These are phyloP conservation scores for Tragelaphus buxtoni DNA, from an alignment of 2,113 vertebrate species.

Conservation along the genomic window DNA sequence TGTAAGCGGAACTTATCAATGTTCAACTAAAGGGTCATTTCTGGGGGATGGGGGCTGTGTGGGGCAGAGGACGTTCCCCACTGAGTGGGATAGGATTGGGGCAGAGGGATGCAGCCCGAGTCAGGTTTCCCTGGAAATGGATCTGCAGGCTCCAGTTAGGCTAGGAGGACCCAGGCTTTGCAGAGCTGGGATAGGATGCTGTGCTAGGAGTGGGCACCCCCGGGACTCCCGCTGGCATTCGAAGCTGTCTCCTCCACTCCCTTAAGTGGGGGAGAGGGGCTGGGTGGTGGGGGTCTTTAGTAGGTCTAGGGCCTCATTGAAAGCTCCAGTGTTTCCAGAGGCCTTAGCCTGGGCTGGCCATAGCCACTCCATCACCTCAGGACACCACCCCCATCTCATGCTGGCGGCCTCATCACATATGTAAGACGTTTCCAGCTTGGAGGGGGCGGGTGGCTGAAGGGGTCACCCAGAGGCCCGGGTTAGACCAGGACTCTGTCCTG, in stretches of 20 bases:
- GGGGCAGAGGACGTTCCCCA: background rate
- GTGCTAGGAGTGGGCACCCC: background rate
- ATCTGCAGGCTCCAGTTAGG: background rate
- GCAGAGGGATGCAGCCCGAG: fast-evolving
- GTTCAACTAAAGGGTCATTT: conserved; percentile 15
- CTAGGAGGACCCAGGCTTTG: background rate
- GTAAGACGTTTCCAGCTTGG: background rate
- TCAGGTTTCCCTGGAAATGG: background rate
- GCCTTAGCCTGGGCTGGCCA: background rate
- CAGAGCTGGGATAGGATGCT: background rate
- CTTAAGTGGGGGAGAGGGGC: background rate
- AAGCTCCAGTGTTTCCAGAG: background rate
- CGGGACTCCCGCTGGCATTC: background rate
- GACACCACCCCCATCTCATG: no score
- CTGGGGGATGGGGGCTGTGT: background rate
- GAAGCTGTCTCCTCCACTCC: background rate
- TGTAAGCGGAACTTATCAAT: background rate
- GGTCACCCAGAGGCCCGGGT: background rate
- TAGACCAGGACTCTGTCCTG: background rate
- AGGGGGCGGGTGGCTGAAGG: background rate
- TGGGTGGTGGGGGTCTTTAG: background rate
- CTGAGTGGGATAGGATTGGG: background rate
- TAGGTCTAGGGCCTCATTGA: background rate
- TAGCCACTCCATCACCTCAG: fast-evolving
- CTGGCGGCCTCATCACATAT: background rate